Conservation (phyloP, 2,797 vertebrate species). For the Rhinella marina region DNA sequence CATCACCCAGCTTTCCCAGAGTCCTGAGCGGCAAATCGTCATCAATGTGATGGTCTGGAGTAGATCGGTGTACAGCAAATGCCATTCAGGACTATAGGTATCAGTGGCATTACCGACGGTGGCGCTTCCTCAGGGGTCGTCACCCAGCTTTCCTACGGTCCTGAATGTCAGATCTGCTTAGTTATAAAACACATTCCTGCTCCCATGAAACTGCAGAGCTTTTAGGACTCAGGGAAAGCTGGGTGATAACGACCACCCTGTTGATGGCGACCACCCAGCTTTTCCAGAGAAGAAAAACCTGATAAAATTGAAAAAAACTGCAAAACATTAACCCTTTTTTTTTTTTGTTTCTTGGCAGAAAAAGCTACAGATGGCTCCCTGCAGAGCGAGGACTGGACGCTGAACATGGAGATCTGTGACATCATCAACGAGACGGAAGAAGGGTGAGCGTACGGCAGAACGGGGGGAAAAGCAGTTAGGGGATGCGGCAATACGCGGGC, state of each 20-base stretch:
- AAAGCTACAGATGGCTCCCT: constrained; percentile 97
- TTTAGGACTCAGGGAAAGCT: neutral
- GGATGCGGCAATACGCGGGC: too few species aligned
- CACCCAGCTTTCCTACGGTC: too few species aligned
- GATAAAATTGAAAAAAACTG: neutral
- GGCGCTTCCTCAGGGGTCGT: neutral
- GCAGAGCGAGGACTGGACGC: constrained; percentile 95
- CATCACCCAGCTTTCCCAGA: too few species aligned
- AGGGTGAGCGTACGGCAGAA: constrained; percentile 80
- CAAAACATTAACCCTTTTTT: neutral
- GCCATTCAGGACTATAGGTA: too few species aligned
- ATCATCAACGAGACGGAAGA: constrained; percentile 99
- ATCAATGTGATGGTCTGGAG: too few species aligned
- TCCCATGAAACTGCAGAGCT: too few species aligned
- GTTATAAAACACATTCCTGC: too few species aligned
- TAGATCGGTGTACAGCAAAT: too few species aligned
- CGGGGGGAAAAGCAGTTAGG: too few species aligned
- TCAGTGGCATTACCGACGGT: too few species aligned
- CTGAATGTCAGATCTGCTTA: too few species aligned
- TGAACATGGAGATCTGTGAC: constrained; percentile 99
- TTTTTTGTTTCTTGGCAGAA: constrained; percentile 75
- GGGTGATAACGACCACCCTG: neutral
- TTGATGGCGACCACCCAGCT: neutral
- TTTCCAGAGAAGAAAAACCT: neutral
- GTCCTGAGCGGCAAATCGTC: too few species aligned